Evolutionary conservation across 2,113 vertebrate species (phyloP), one percentile per base, ranked within the genome.

Genomic region (Neogale vison): DNA sequence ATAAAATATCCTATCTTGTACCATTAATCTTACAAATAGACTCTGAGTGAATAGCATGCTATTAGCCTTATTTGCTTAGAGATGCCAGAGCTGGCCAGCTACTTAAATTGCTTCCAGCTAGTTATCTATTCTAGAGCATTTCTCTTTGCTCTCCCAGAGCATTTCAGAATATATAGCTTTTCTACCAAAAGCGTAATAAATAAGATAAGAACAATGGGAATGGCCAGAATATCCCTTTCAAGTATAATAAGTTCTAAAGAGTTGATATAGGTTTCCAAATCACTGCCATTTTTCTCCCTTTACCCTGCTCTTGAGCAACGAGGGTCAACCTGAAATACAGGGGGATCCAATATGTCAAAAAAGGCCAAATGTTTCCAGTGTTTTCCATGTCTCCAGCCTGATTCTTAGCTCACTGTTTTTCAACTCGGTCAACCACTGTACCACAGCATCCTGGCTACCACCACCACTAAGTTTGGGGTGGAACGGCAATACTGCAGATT

Each of bases 41-140:
- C 50, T 97, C 57, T 85, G 77, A 96, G 79, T 82, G 84, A 98
- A 95, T 84, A 87, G 79, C 29, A 84, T 71, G 57, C 42, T 69
- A 63, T 93, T 93, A 85, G 83, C 59, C 23, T 65, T 96, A 47
- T 93, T 96, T 93, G 59, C 45, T 92, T 80, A 97, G 36, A 93
- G 89, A 92, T 80, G 77, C 23, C 42, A 42, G 65, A 89, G 29
- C 18, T 74, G 55, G 65, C 47, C 91, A 89, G 90, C 79, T 90
- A 90, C 42, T 93, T 93, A 96, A 93, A 97, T 96, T 97, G 79
- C 65, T 97, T 96, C 83, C 81, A 96, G 87, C 76, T 91, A 92
- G 77, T 91, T 94, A 72, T 83, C 84, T 55, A 93, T 97, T 95
- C 31, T 26, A 89, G 24, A 31, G 4, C 36, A 89, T 80, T 98